Evolutionary conservation across 2,888 invertebrate species (phyloP), one percentile per base, ranked within the genome.

Genomic region (Noctua comes): DNA sequence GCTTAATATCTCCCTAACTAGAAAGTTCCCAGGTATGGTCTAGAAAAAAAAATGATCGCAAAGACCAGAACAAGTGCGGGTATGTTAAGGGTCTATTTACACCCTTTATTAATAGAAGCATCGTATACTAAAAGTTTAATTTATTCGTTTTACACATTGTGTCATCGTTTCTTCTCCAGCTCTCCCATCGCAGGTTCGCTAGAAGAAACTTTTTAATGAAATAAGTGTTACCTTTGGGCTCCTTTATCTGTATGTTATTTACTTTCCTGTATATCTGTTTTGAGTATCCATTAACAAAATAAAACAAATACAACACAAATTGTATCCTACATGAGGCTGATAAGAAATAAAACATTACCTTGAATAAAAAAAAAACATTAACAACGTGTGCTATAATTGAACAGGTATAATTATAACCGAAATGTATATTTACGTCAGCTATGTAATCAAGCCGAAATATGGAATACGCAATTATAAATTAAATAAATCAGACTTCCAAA

Each of bases 401-500:
- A 81, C 11, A 57, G 1, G 13, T 62, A 51, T 62, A 74, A 68
- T 81, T 68, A 73, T 54, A 68, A 62, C 36, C 7, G 18, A 43
- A 82, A 82, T 27, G 7, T 74, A 59, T 66, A 59, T 73, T 66
- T 31, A 54, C 1, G 13, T 21, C 24, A 51, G 43, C 66, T 51
- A 59, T 36, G 24, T 59, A 82, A 82, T 68, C 2, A 68, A 75
- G 10, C 8, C 59, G 11, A 75, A 36, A 62, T 68, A 74, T 79
- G n/a, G 13, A 75, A 68, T 62, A 75, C 27, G 16, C 16, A 82
- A 75, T 66, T 74, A 51, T 16, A 54, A 43, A 65, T 57, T 6
- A 21, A 11, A 18, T 8, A 11, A 48, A 36, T 10, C 18, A 46
- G 24, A 54, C 27, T 11, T 2, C 24, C 36, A 43, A 59, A 73